phyloP scores from a whole-genome alignment of 2,797 vertebrate species.

The Nannoperca australis region DNA sequence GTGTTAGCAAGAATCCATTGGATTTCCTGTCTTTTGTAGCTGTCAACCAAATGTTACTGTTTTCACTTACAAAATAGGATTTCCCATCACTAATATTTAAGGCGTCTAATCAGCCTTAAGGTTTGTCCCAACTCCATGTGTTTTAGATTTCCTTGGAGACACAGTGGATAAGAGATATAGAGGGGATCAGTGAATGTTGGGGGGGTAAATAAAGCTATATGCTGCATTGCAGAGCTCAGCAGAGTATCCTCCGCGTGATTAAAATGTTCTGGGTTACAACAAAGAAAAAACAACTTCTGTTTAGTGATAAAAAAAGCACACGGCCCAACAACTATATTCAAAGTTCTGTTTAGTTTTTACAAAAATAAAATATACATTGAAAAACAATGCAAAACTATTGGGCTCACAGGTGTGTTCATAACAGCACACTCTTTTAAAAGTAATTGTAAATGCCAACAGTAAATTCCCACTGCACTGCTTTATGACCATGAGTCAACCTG shows the following conservation, averaged over 20 bases:
- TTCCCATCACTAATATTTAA: conserved; percentile 52
- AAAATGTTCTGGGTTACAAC: conserved; percentile 14
- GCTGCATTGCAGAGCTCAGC: conserved; percentile 23
- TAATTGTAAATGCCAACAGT: conserved; percentile 6
- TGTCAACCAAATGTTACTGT: conserved; percentile 40
- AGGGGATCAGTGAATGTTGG: conserved; percentile 31
- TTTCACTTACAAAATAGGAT: conserved; percentile 48
- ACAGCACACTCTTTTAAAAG: background rate
- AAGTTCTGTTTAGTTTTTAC: background rate
- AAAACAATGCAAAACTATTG: background rate
- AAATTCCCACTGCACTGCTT: conserved; percentile 12
- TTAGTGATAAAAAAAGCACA: background rate
- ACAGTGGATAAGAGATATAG: conserved; percentile 40
- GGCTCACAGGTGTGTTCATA: background rate
- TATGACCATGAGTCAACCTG: conserved; percentile 49
- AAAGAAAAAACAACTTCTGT: conserved; percentile 8
- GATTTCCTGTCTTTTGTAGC: conserved; percentile 52
- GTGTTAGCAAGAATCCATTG: conserved; percentile 22
- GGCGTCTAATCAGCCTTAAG: conserved; percentile 43
- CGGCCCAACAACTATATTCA: background rate
- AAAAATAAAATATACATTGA: background rate
- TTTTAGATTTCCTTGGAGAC: conserved; percentile 65
- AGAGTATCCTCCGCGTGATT: conserved; percentile 11
- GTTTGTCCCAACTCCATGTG: conserved; percentile 53
- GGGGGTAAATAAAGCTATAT: conserved; percentile 11